A percentile compares a stretch with the other conserved stretches of the same genome.
Evolutionary conservation across 2,888 invertebrate species (phyloP).

Genomic region (Anodontia alba): DNA sequence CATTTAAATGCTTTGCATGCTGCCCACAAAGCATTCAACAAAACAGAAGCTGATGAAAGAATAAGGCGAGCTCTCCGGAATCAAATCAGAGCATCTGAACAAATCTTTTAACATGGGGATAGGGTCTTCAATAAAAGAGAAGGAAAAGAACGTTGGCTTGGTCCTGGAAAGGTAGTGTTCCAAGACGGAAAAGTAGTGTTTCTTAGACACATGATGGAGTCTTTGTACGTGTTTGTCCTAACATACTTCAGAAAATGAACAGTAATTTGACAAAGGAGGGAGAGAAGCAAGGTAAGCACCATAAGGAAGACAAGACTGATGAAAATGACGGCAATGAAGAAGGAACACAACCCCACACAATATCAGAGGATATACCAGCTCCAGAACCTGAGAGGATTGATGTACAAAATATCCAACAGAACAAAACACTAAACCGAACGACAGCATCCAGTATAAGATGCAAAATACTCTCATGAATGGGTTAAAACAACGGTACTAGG

Average conservation of each 20-base stretch:
- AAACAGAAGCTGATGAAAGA: no score
- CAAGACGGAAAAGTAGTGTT: slow-evolving; percentile 61
- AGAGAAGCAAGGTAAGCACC: background rate
- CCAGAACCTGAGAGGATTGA: background rate
- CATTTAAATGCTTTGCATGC: no score
- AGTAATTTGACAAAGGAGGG: background rate
- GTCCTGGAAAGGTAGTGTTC: no score
- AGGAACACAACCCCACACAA: background rate
- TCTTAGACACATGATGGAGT: slow-evolving; percentile 50
- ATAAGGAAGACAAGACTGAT: no score
- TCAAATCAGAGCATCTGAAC: slow-evolving; percentile 51
- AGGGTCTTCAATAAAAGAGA: slow-evolving; percentile 53
- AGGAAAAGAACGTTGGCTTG: no score
- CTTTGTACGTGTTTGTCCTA: slow-evolving; percentile 55
- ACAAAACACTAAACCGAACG: slow-evolving; percentile 27
- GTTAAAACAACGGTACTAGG: slow-evolving; percentile 28
- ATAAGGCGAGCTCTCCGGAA: slow-evolving; percentile 38
- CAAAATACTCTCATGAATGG: slow-evolving; percentile 26
- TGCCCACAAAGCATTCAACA: slow-evolving; percentile 37
- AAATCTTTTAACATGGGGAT: slow-evolving; percentile 51
- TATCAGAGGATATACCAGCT: background rate
- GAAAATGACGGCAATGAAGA: background rate
- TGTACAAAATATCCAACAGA: background rate
- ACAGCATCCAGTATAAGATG: slow-evolving; percentile 34
- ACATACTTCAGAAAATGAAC: slow-evolving; percentile 41